A percentile compares a stretch with the other conserved stretches of the same genome.
These are phyloP conservation scores for Drosophila pseudotakahashii DNA, from an alignment of 2,888 invertebrate genomes.

Conservation along the genomic window DNA sequence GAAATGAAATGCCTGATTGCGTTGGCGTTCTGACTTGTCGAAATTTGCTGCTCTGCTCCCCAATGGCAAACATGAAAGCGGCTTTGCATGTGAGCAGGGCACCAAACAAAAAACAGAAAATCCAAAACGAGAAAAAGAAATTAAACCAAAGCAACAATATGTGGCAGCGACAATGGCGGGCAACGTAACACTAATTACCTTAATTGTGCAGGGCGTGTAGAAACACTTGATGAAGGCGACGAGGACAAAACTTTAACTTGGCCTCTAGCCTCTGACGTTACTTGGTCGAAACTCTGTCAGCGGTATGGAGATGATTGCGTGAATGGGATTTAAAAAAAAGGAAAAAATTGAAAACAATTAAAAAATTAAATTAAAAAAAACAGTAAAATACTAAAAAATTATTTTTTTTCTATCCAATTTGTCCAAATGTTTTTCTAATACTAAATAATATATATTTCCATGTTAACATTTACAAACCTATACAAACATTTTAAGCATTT, in stretches of 20 bases:
- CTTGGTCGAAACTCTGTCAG: constrained; percentile 21
- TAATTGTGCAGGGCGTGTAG: constrained; percentile 71
- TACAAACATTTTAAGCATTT: too few species aligned
- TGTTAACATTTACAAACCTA: too few species aligned
- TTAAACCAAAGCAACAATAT: constrained; percentile 18
- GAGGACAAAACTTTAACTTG: constrained; percentile 75
- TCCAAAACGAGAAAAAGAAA: constrained; percentile 3
- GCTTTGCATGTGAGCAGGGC: constrained; percentile 66
- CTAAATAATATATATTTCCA: too few species aligned
- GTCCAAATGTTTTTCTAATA: too few species aligned
- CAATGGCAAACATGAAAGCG: constrained; percentile 62
- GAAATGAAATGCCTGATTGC: constrained; percentile 61
- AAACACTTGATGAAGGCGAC: constrained; percentile 68
- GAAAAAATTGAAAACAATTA: background rate
- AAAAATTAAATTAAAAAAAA: too few species aligned
- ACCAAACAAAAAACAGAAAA: constrained; percentile 13
- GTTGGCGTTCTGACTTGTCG: constrained; percentile 47
- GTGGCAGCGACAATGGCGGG: constrained; percentile 40
- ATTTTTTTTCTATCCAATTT: too few species aligned
- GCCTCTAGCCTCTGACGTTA: constrained; percentile 48
- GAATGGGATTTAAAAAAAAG: constrained; percentile 16
- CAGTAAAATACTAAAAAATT: too few species aligned
- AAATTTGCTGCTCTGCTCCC: constrained; percentile 32
- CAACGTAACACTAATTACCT: constrained; percentile 69
- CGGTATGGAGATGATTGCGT: constrained; percentile 57